Base-by-base conservation (phyloP, 2,113 vertebrate species). In the Climacteris rufus region DNA sequence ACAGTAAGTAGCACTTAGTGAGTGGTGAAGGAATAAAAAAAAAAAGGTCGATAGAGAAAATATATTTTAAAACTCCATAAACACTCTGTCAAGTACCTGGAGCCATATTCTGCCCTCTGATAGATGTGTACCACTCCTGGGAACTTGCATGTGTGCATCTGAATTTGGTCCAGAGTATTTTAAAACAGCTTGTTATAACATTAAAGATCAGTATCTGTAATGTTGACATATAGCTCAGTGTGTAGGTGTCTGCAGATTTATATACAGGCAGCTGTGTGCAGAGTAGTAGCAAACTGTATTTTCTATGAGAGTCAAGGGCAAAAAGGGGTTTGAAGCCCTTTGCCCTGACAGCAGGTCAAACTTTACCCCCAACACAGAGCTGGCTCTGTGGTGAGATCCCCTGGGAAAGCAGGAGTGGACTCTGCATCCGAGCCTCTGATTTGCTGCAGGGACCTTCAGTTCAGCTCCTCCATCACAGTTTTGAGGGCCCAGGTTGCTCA, bases 1-100 rank as follows among this genome's bases (percentile, higher is more conserved):
- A 95, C 96, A 91, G 90, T 96, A 97, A 97, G 97, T 91, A 97
- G 97, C 96, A 97, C 96, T 97, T 97, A 90, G 92, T 92, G 87
- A 94, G 81, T 82, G 78, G 85, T 1, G 16, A 85, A 94, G 88
- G 81, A 75, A n/a, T n/a, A 74, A 50, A 83, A 81, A 83, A 93
- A 91, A 93, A 47, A 13, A 75, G 50, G 89, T 93, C 28, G 7
- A 96, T 95, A 91, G 49, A 92, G 93, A 94, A 96, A 96, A 77
- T 50, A 50, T 80, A 90, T 57, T 94, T 89, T 93, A 93, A 94
- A 96, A 70, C 59, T 70, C 91, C 44, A 64, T 89, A 93, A 94
- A 90, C 86, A 66, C 80, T 87, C 59, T 23, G 22, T 72, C 8
- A 11, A 77, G 57, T 84, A 83, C 66, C 76, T 85, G 60, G 72